Percentiles rank a stretch among this genome's conserved stretches.
phyloP scores from a whole-genome alignment of 1,140 invertebrate genomes.

The Drosophila oshimai region DNA sequence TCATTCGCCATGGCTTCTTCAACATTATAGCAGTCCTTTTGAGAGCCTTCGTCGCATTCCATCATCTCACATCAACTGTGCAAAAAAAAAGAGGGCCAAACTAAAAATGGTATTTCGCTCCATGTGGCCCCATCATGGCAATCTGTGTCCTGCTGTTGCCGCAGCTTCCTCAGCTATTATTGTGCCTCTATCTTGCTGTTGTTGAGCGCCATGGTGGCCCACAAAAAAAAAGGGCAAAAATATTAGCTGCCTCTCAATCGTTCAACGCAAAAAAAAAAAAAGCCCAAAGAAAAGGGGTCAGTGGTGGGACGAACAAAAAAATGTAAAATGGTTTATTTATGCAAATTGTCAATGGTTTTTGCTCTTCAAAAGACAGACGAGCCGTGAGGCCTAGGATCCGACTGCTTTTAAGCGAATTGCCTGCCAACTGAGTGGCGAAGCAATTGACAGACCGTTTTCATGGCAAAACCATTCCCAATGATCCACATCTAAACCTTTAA shows the following conservation, averaged over 20 bases:
- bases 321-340: conserved; percentile 53
- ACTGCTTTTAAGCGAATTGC: conserved; percentile 24
- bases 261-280: conserved; percentile 4
- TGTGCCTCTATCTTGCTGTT: conserved; percentile 18
- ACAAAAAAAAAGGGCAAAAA: conserved; percentile 35
- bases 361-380: conserved; percentile 31
- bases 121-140: conserved; percentile 40
- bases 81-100: conserved; percentile 33
- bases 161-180: conserved; percentile 23
- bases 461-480: background rate
- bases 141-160: conserved; percentile 39
- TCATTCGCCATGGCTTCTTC: conserved; percentile 26
- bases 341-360: conserved; percentile 45
- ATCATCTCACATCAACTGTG: conserved; percentile 17
- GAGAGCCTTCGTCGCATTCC: background rate
- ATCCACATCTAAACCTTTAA: background rate
- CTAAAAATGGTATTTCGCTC: conserved; percentile 33
- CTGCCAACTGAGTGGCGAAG: conserved; percentile 21
- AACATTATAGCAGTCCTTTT: conserved; percentile 1
- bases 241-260: conserved; percentile 53
- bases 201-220: background rate
- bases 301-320: background rate
- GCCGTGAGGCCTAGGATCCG: background rate
- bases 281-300: conserved; percentile 19
- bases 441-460: conserved; percentile 26